Evolutionary conservation across 2,888 invertebrate species (phyloP), one percentile per base, ranked within the genome.

Genomic region (Microctonus brassicae): DNA sequence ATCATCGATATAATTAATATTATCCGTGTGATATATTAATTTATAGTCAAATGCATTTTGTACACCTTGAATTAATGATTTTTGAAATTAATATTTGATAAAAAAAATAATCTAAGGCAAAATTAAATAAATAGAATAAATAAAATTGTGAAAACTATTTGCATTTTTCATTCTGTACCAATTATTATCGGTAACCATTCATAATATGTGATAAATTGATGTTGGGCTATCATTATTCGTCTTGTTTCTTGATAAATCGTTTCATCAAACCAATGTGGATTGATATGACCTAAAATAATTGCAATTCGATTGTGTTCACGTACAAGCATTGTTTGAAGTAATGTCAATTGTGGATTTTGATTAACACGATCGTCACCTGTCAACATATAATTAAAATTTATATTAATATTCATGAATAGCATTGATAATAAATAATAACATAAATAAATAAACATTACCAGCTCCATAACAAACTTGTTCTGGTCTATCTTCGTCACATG

Each of bases 391-490:
- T 29, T 29, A 29, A 29, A 5, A 29, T 29, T 29, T 5, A 5
- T 29, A 29, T 29, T 29, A 5, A 5, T 29, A 29, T 5, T 29
- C 7, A 29, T 29, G 29, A 29, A 29, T 29, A 29, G n/a, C n/a
- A n/a, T n/a, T 7, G 7, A 29, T 29, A 7, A 29, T 7, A 29
- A 29, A 29, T 29, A 24, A 57, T 58, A n/a, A n/a, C n/a, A n/a
- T n/a, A n/a, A n/a, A n/a, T n/a, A n/a, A n/a, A n/a, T n/a, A n/a
- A n/a, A n/a, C 7, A 47, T 74, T 86, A 93, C 95, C 95, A 63
- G 94, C 90, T 75, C 91, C 86, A 83, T 95, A 96, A 84, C 96
- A 96, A 39, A 94, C 91, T 85, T 95, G 94, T 72, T 90, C 90
- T 0, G 89, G 87, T 36, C 90, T 90, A 72, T 90, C 53, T 0